Base-by-base conservation (phyloP, 2,797 vertebrate species). In the Alca torda region DNA sequence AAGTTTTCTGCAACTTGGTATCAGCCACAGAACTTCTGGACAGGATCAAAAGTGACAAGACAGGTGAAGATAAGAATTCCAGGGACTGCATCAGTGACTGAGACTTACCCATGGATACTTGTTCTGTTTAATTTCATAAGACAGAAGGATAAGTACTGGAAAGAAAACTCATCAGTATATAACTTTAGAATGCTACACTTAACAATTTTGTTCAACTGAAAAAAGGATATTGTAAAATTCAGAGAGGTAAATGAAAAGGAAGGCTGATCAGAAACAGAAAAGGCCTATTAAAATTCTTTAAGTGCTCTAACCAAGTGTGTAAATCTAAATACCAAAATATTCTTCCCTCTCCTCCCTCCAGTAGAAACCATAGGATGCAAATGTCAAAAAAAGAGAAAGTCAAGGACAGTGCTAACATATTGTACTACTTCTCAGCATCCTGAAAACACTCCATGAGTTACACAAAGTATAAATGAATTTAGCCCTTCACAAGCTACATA, bases 41-140 rank as follows among this genome's bases (percentile, higher is more conserved):
- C 21, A 81, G 68, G n/a, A 87, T 93, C n/a, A 90, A 68, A 89
- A 94, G 61, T 51, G 80, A 95, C 65, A 88, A 91, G 61, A 84
- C 8, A 35, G 21, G 39, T 31, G 24, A 91, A 91, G 50, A 69
- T 54, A 94, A 78, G 56, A 70, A 84, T 84, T 76, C 87, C 54
- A 75, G 39, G 24, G 57, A 77, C 33, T 80, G 21, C 25, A 69
- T 9, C 16, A 3, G n/a, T 88, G 33, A 88, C 65, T 77, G 39
- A 85, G 57, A 46, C 24, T 46, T 81, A 79, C 20, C 72, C 50
- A 64, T 6, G 26, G 21, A 60, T 59, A 69, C 16, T 68, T 26
- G 39, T 10, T 68, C 57, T 86, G 82, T 75, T 93, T 76, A 51
- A 92, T 74, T 89, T 89, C 18, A 5, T 68, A 77, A 76, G 26